A percentile compares a stretch with the other conserved stretches of the same genome.
phyloP scores from a whole-genome alignment of 2,797 vertebrate species.

The Schizopygopsis pylzovi region DNA sequence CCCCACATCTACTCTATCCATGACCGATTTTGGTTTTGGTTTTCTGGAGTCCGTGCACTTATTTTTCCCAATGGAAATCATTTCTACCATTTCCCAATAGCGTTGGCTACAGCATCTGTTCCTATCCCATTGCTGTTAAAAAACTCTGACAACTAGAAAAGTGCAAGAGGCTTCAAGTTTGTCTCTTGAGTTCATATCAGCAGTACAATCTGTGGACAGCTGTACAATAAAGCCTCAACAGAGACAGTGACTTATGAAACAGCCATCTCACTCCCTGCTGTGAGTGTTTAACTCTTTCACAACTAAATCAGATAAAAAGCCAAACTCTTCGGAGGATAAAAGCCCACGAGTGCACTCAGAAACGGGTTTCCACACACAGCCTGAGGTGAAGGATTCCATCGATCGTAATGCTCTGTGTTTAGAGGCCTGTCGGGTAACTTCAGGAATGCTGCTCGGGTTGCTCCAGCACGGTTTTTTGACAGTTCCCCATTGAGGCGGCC shows the following conservation, averaged over 20 bases:
- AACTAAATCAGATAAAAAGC: slow-evolving; percentile 26
- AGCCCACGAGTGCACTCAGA: not conserved
- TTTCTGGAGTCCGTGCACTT: slow-evolving; percentile 50
- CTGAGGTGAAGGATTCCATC: slow-evolving; percentile 27
- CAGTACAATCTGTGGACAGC: slow-evolving; percentile 45
- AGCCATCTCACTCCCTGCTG: slow-evolving; percentile 44
- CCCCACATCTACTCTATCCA: slow-evolving; percentile 49
- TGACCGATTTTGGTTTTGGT: slow-evolving; percentile 46
- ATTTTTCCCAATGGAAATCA: slow-evolving; percentile 53
- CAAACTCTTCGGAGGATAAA: slow-evolving; percentile 49
- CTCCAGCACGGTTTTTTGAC: slow-evolving; percentile 66
- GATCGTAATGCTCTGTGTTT: slow-evolving; percentile 41
- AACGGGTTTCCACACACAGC: not conserved
- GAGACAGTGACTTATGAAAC: slow-evolving; percentile 46
- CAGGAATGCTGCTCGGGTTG: slow-evolving; percentile 74
- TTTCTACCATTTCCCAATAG: slow-evolving; percentile 61
- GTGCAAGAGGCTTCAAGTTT: slow-evolving; percentile 52
- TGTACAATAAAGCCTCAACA: slow-evolving; percentile 45
- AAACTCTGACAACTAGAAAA: slow-evolving; percentile 46
- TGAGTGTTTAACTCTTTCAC: slow-evolving; percentile 40
- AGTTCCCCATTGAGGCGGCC: slow-evolving; percentile 71
- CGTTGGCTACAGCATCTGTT: slow-evolving; percentile 52
- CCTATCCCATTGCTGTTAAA: slow-evolving; percentile 40
- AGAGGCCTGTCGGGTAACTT: slow-evolving; percentile 69
- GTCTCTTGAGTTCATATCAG: slow-evolving; percentile 41